Conservation (phyloP, 2,797 vertebrate species). For the Pachyuromys duprasi region DNA sequence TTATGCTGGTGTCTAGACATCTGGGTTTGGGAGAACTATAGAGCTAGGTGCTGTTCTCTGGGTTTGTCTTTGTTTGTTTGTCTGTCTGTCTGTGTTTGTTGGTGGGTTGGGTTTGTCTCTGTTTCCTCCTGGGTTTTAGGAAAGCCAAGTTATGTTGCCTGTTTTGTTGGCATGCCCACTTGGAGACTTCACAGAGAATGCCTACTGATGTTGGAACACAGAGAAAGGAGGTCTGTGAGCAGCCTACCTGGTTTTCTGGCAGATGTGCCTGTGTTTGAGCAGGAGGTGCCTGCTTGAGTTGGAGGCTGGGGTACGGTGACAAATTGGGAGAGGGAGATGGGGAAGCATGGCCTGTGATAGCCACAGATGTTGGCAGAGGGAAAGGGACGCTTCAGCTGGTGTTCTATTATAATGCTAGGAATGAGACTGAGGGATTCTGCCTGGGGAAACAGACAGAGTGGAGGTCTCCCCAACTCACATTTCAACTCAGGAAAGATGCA, state of each 20-base stretch:
- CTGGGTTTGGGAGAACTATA: background rate
- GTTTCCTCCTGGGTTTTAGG: background rate
- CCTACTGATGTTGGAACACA: background rate
- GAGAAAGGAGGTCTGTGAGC: background rate
- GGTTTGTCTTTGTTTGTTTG: background rate
- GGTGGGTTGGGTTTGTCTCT: background rate
- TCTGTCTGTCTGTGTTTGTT: background rate
- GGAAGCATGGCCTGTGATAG: too few relatives aligned
- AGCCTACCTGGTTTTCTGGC: background rate
- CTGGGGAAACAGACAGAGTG: background rate
- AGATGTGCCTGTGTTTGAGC: background rate
- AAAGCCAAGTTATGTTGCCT: background rate
- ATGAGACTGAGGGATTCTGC: background rate
- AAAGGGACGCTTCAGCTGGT: background rate
- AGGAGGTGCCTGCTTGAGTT: background rate
- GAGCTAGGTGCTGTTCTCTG: background rate
- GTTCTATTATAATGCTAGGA: background rate
- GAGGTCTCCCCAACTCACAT: background rate
- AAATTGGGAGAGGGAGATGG: background rate
- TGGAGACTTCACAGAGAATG: background rate
- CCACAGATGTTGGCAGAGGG: background rate
- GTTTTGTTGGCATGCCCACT: too few relatives aligned
- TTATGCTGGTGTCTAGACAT: background rate
- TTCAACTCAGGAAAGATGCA: background rate
- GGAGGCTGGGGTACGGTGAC: background rate